Percentiles rank a stretch among this genome's conserved stretches.
These are phyloP conservation scores for Chydorus sphaericus DNA, from an alignment of 2,888 invertebrate species.

Conservation along the genomic window DNA sequence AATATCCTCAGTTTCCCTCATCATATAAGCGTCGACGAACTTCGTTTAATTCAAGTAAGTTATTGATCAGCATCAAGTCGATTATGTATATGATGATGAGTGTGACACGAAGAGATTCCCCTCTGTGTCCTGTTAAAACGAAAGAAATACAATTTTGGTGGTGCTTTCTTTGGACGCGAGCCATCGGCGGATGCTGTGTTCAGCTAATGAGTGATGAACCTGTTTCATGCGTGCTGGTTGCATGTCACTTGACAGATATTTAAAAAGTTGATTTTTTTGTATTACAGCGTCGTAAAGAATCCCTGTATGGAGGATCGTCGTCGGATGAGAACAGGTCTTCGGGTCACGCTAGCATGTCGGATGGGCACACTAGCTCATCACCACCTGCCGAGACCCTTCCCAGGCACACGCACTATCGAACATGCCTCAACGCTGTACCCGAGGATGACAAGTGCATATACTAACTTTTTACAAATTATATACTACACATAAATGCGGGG, in stretches of 20 bases:
- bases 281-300: conserved; percentile 21
- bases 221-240: background rate
- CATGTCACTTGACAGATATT: background rate
- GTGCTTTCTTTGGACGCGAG: background rate
- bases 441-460: conserved; percentile 35
- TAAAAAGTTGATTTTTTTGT: background rate
- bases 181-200: background rate
- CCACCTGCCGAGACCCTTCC: conserved; percentile 26
- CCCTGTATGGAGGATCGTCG: conserved; percentile 49
- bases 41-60: conserved; percentile 40
- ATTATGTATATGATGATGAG: background rate
- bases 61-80: background rate
- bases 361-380: conserved; percentile 47
- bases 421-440: conserved; percentile 38
- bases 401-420: conserved; percentile 33
- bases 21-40: conserved; percentile 44
- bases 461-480: background rate
- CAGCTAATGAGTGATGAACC: background rate
- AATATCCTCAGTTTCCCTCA: conserved; percentile 34
- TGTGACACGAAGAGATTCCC: background rate
- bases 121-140: background rate
- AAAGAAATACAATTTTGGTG: no score
- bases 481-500: background rate
- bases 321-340: conserved; percentile 75
- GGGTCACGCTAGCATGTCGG: conserved; percentile 87